Percentiles rank a stretch among this genome's conserved stretches.
Evolutionary conservation across 2,113 vertebrate species (phyloP).

Genomic region (Polypterus senegalus): DNA sequence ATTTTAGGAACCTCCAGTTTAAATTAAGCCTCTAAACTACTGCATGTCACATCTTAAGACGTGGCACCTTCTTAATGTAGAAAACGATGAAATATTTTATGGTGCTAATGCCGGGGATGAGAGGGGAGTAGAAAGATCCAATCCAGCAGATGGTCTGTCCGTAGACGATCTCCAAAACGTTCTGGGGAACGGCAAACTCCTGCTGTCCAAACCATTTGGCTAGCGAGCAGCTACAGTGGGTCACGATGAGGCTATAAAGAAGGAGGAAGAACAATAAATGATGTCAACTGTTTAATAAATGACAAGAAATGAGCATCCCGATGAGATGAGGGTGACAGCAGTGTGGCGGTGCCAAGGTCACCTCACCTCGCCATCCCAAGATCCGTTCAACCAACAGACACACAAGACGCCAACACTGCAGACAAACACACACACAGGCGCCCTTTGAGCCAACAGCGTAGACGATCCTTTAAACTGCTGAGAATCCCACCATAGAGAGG

Average conservation of each 20-base stretch:
- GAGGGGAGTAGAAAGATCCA: conserved; percentile 81
- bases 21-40: not conserved
- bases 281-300: not conserved
- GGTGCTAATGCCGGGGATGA: conserved; percentile 81
- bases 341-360: no score
- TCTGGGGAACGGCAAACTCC: conserved; percentile 82
- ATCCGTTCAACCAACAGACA: no score
- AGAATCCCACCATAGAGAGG: not conserved
- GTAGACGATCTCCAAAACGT: conserved; percentile 82
- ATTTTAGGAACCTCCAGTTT: not conserved
- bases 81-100: conserved; percentile 87
- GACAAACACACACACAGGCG: not conserved
- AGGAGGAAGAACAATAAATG: not conserved
- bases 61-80: conserved; percentile 84
- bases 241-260: conserved; percentile 64
- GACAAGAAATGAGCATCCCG: conserved; percentile 1
- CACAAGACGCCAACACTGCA: no score
- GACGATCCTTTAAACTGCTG: no score
- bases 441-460: no score
- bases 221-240: conserved; percentile 53
- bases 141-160: conserved; percentile 97
- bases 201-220: conserved; percentile 68
- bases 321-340: not conserved
- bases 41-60: not conserved
- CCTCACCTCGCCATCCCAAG: no score